Percentiles rank a stretch among this genome's conserved stretches.
These are phyloP conservation scores for Megaustenia siamemsis DNA, from an alignment of 2,888 invertebrate species.

Conservation along the genomic window DNA sequence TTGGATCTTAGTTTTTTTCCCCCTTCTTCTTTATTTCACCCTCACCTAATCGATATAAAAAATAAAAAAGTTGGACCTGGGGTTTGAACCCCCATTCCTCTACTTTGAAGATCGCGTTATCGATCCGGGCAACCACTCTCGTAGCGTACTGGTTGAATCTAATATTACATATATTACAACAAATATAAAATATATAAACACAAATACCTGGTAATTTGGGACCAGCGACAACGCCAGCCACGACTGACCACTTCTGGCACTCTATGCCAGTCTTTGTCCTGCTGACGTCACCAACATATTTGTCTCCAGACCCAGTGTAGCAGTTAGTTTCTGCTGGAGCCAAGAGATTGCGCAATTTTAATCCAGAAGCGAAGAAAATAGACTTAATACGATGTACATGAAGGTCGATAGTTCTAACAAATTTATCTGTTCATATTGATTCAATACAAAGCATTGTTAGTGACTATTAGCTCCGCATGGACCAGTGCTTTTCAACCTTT, in stretches of 20 bases:
- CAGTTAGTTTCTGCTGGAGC: constrained; percentile 87
- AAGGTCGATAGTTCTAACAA: neutral
- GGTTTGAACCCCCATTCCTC: too few relatives aligned
- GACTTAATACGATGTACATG: neutral
- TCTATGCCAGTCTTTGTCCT: constrained; percentile 84
- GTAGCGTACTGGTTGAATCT: too few relatives aligned
- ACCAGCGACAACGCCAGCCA: too few relatives aligned
- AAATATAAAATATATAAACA: constrained; percentile 33
- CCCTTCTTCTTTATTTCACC: too few relatives aligned
- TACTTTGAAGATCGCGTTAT: too few relatives aligned
- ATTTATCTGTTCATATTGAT: neutral
- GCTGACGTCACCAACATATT: constrained; percentile 86
- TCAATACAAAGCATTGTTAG: neutral
- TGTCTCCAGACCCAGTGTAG: constrained; percentile 90
- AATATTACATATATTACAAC: neutral
- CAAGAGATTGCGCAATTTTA: neutral
- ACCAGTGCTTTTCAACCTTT: too few relatives aligned
- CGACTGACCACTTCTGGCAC: constrained; percentile 88
- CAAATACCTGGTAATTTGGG: constrained; percentile 91
- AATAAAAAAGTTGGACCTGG: too few relatives aligned
- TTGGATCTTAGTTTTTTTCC: too few relatives aligned
- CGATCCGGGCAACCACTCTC: too few relatives aligned
- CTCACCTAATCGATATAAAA: too few relatives aligned
- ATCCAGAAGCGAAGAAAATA: neutral
- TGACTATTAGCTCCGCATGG: neutral